Evolutionary conservation across 2,888 invertebrate genomes (phyloP), one percentile per base, ranked within the genome.

Genomic region (Blera fallax): DNA sequence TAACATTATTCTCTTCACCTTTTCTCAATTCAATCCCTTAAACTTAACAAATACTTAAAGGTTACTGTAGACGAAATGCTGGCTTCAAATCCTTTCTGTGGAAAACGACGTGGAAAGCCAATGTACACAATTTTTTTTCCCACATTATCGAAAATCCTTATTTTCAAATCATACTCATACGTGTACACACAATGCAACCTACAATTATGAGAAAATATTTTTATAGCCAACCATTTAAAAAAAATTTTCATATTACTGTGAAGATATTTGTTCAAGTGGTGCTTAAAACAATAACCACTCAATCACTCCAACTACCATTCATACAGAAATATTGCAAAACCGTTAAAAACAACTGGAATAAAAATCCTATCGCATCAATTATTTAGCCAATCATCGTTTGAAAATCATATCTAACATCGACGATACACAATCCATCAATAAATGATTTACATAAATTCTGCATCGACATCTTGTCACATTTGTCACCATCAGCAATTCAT

Each of bases 361-460:
- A 34, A 58, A 40, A 37, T 43, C 37, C 43, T 48, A 67, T 64
- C 14, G 54, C 69, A 64, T 84, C 69, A 74, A 69, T 79, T 79
- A 79, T 84, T 84, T 62, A 80, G 56, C 45, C 64, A 74, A 84
- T 84, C 80, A 84, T 69, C 80, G 84, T 74, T 84, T 45, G 16
- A 18, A 54, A 83, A 79, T 69, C 73, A 69, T 79, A 65, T 84
- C 80, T 43, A 84, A 80, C 80, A 69, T 70, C 80, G 10, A 64
- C 27, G 64, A 69, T 80, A 80, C 79, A 76, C 69, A 70, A 84
- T 84, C 64, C 64, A 84, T 84, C 84, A 74, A 84, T 84, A 80
- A 80, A 80, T 80, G 69, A 80, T 84, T 84, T 74, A 79, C 84
- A 84, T 79, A 84, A 84, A 79, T 84, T 79, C 74, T 67, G 56